These are phyloP conservation scores for Dioctria rufipes DNA, from an alignment of 2,888 invertebrate species.

Conservation along the genomic window DNA sequence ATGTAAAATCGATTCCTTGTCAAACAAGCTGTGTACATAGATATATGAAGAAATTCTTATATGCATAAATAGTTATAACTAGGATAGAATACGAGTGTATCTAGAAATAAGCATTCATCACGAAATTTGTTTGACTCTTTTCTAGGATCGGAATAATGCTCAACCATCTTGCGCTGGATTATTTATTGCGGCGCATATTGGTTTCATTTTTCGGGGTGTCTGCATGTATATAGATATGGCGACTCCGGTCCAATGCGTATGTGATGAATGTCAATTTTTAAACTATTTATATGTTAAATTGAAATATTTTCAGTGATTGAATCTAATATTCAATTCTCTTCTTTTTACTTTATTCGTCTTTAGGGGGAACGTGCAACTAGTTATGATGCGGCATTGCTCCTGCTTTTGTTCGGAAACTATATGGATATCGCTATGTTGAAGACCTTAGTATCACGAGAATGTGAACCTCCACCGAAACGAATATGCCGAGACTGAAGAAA, in stretches of 20 bases:
- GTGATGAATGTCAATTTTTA: constrained; percentile 65
- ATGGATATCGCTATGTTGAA: constrained; percentile 74
- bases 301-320: neutral
- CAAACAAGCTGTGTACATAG: neutral
- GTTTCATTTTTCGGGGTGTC: constrained; percentile 85
- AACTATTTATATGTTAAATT: neutral
- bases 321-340: constrained; percentile 8
- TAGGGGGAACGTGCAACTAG: constrained; percentile 90
- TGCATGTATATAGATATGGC: constrained; percentile 97
- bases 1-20: constrained; percentile 10
- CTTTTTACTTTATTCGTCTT: constrained; percentile 1
- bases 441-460: constrained; percentile 70
- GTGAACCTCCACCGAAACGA: constrained; percentile 69
- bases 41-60: neutral
- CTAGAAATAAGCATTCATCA: constrained; percentile 36
- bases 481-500: neutral
- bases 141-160: constrained; percentile 87
- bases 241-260: constrained; percentile 82
- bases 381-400: constrained; percentile 91
- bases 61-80: constrained; percentile 26
- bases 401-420: constrained; percentile 84
- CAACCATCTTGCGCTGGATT: constrained; percentile 91
- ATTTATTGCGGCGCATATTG: constrained; percentile 88
- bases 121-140: constrained; percentile 21
- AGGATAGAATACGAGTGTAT: constrained; percentile 5